Conservation (phyloP, 1,140 invertebrate genomes). For the Drosophila ficusphila region DNA sequence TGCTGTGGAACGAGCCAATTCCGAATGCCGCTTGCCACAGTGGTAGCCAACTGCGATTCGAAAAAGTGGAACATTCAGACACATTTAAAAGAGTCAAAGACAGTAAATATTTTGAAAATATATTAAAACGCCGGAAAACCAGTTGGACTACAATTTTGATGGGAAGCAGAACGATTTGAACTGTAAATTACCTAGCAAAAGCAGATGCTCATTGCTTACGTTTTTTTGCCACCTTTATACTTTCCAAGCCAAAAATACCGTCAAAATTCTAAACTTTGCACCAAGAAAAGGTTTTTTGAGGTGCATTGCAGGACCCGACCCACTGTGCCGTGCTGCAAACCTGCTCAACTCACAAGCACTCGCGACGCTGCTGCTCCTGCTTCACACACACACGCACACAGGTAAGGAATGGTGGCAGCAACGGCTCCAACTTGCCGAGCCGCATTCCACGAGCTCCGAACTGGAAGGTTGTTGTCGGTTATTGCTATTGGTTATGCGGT, state of each 20-base stretch:
- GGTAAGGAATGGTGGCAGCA: conserved; percentile 21
- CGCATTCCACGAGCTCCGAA: conserved; percentile 62
- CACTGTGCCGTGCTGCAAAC: conserved; percentile 57
- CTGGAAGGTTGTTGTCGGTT: conserved; percentile 14
- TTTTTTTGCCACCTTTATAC: too few relatives aligned
- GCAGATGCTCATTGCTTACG: too few relatives aligned
- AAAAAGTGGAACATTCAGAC: too few relatives aligned
- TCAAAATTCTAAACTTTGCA: neutral
- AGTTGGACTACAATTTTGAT: too few relatives aligned
- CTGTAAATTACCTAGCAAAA: too few relatives aligned
- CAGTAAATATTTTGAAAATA: too few relatives aligned
- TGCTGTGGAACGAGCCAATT: conserved; percentile 40
- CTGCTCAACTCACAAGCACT: conserved; percentile 56
- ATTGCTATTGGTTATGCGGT: neutral
- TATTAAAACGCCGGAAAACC: too few relatives aligned
- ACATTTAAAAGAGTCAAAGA: too few relatives aligned
- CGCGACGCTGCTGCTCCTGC: conserved; percentile 13
- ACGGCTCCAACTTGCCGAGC: conserved; percentile 64
- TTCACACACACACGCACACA: conserved; percentile 10
- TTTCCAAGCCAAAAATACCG: neutral
- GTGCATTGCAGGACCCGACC: conserved; percentile 2
- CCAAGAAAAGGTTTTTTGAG: neutral
- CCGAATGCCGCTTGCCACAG: conserved; percentile 25
- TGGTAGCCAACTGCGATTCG: conserved; percentile 15
- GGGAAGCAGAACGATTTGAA: too few relatives aligned